Evolutionary conservation across 2,888 invertebrate genomes (phyloP).

Genomic region (Syritta pipiens): DNA sequence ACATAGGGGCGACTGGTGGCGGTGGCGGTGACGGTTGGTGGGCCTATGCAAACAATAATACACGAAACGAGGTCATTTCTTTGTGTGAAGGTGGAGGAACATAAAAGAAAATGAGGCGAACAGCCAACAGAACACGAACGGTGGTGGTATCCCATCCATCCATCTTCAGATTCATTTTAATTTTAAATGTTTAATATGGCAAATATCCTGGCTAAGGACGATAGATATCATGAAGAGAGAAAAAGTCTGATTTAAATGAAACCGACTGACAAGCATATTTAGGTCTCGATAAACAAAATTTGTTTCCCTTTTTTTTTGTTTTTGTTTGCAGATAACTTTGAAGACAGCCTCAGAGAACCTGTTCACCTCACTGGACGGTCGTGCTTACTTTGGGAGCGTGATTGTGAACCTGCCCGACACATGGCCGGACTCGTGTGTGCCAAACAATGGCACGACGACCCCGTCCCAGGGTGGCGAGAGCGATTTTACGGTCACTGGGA

Average conservation of each 20-base stretch:
- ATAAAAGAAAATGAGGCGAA: not conserved
- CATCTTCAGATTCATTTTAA: slow-evolving; percentile 15
- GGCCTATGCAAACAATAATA: slow-evolving; percentile 49
- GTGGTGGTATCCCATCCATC: not conserved
- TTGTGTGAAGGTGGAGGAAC: slow-evolving; percentile 1
- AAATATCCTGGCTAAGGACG: slow-evolving; percentile 21
- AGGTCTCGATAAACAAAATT: too few relatives aligned
- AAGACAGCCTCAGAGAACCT: slow-evolving; percentile 81
- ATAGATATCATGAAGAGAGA: not conserved
- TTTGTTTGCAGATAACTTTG: slow-evolving; percentile 43
- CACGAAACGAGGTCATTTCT: slow-evolving; percentile 50
- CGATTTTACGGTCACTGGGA: slow-evolving; percentile 81
- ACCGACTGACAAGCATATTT: too few relatives aligned
- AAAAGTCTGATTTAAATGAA: too few relatives aligned
- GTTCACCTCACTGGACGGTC: slow-evolving; percentile 81
- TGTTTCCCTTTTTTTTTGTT: not conserved
- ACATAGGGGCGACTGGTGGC: not conserved
- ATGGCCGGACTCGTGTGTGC: slow-evolving; percentile 81
- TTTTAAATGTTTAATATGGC: slow-evolving; percentile 16
- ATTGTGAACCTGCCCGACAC: slow-evolving; percentile 82
- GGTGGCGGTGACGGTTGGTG: too few relatives aligned
- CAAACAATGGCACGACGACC: slow-evolving; percentile 72
- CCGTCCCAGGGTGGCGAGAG: slow-evolving; percentile 81
- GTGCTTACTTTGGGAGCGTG: slow-evolving; percentile 81
- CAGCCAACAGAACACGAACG: not conserved